Percentiles rank a stretch among this genome's conserved stretches.
Conservation (phyloP, 1,140 invertebrate species). For the Pteromalus puparum region DNA sequence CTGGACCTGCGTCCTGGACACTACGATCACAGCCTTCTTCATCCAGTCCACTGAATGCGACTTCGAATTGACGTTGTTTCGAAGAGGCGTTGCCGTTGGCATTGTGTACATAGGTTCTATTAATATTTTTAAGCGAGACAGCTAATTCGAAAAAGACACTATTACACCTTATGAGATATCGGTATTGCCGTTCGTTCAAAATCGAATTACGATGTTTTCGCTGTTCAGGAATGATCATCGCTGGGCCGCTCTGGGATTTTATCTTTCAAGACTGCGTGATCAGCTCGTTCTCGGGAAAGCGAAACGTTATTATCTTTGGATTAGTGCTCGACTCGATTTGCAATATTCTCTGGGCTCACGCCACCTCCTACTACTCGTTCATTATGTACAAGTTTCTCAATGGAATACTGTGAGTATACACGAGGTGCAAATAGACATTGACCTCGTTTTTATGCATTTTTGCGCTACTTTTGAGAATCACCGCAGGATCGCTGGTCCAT, state of each 20-base stretch:
- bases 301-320: slow-evolving; percentile 73
- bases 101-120: slow-evolving; percentile 65
- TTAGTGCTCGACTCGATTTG: slow-evolving; percentile 76
- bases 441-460: not conserved
- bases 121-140: not conserved
- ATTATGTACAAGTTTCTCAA: slow-evolving; percentile 76
- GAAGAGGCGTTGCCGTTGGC: slow-evolving; percentile 66
- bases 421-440: not conserved
- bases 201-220: not conserved
- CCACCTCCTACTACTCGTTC: slow-evolving; percentile 76
- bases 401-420: slow-evolving; percentile 77
- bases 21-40: slow-evolving; percentile 66
- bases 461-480: not conserved
- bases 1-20: slow-evolving; percentile 68
- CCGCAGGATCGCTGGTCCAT: slow-evolving; percentile 68
- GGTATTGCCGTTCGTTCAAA: no score
- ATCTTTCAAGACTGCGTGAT: slow-evolving; percentile 67
- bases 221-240: slow-evolving; percentile 76
- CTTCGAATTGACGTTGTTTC: slow-evolving; percentile 65
- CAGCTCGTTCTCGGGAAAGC: slow-evolving; percentile 71
- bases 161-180: no score
- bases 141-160: no score
- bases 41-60: slow-evolving; percentile 70
- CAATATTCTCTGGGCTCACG: slow-evolving; percentile 73
- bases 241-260: slow-evolving; percentile 77